Percentiles rank a stretch among this genome's conserved stretches.
These are phyloP conservation scores for Perizoma affinitatum DNA, from an alignment of 2,888 invertebrate genomes.

Conservation along the genomic window DNA sequence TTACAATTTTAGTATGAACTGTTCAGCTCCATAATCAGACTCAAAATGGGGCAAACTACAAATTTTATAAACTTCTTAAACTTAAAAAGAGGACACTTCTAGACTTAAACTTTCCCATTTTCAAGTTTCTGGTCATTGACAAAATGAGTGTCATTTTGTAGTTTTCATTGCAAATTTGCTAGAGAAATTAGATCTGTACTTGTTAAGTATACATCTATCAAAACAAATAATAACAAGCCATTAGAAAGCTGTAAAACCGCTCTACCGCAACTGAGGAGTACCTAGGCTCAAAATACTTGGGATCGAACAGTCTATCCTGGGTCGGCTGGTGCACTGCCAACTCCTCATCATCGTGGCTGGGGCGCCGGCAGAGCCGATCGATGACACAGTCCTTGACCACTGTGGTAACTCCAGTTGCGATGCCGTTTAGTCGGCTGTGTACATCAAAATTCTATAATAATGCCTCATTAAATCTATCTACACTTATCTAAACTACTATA, in stretches of 20 bases:
- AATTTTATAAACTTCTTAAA: too few relatives aligned
- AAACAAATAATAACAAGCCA: constrained; percentile 40
- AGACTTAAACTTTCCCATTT: too few relatives aligned
- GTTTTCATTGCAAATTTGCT: too few relatives aligned
- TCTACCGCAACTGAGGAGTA: constrained; percentile 81
- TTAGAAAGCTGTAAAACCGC: constrained; percentile 33
- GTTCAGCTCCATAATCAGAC: too few relatives aligned
- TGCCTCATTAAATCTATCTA: too few relatives aligned
- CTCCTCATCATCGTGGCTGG: constrained; percentile 66
- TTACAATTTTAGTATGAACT: too few relatives aligned
- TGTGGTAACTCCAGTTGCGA: constrained; percentile 88
- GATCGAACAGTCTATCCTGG: constrained; percentile 78
- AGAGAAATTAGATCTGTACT: too few relatives aligned
- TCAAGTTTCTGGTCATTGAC: too few relatives aligned
- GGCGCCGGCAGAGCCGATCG: constrained; percentile 82
- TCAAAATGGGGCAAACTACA: too few relatives aligned
- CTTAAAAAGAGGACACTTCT: too few relatives aligned
- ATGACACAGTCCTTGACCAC: constrained; percentile 88
- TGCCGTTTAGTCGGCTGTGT: constrained; percentile 87
- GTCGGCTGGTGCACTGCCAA: constrained; percentile 64
- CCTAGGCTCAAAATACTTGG: constrained; percentile 88
- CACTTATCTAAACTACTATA: too few relatives aligned
- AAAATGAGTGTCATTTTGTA: too few relatives aligned
- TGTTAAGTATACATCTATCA: not conserved
- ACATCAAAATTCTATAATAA: not conserved